These are phyloP conservation scores for Molanna angustata DNA, from an alignment of 2,888 invertebrate genomes.

Conservation along the genomic window DNA sequence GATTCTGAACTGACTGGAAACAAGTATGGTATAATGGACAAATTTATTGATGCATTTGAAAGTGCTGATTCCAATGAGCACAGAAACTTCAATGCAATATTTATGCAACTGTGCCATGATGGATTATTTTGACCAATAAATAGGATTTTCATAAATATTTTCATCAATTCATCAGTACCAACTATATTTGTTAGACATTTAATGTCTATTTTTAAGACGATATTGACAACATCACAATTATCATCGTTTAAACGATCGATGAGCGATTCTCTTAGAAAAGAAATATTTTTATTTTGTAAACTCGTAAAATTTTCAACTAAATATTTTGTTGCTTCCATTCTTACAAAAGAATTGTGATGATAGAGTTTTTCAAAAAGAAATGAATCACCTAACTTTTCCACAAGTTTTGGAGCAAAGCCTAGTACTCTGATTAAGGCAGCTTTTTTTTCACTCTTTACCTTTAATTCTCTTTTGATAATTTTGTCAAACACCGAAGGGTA, in stretches of 20 bases:
- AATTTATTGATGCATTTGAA: constrained; percentile 56
- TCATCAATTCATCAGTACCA: constrained; percentile 46
- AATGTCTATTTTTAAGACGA: constrained; percentile 51
- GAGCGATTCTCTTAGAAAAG: constrained; percentile 63
- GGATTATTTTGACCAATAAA: constrained; percentile 42
- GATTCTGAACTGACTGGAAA: constrained; percentile 52
- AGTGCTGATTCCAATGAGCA: constrained; percentile 46
- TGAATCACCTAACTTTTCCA: constrained; percentile 51
- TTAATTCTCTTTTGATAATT: constrained; percentile 60
- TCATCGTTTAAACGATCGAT: constrained; percentile 67
- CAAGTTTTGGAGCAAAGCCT: constrained; percentile 56
- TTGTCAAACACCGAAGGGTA: constrained; percentile 72
- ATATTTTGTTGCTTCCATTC: constrained; percentile 65
- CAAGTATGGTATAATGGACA: constrained; percentile 60
- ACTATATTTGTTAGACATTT: constrained; percentile 44
- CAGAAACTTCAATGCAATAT: constrained; percentile 48
- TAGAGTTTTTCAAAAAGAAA: constrained; percentile 69
- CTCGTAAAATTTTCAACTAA: constrained; percentile 55
- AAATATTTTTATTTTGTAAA: constrained; percentile 52
- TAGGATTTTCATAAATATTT: constrained; percentile 53
- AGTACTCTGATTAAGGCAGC: constrained; percentile 44
- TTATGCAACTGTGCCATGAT: constrained; percentile 46
- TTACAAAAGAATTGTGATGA: constrained; percentile 64
- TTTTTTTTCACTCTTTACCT: constrained; percentile 40
- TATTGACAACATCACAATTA: constrained; percentile 57